Evolutionary conservation across 23 tunicate species (phyloP), one percentile per base, ranked within the genome.

Genomic region (Aplidium turbinatum): DNA sequence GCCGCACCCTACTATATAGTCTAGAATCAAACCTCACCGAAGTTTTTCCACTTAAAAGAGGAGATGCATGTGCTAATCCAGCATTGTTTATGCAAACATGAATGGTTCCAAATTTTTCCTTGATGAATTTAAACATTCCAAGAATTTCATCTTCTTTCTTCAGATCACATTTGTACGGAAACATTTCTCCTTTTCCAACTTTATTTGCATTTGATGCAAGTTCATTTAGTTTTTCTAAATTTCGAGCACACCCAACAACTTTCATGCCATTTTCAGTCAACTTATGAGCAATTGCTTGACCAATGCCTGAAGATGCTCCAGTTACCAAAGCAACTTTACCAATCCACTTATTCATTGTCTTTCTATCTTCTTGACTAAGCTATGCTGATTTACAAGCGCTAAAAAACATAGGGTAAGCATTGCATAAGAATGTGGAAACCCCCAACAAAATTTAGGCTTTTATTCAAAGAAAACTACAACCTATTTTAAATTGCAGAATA

Each of bases 61-160:
- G 35, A 0, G 86, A 52, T 35, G 31, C 19, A 60, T 81, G 78
- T 1, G 39, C 45, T 3, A 81, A 18, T 3, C 68, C 86, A 29
- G 86, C 86, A 58, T 71, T 70, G 54, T 81, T 81, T 16, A 81
- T 72, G 46, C 78, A 70, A 35, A 81, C 86, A 71, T 81, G 86
- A 0, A 81, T 33, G 1, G 71, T 57, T 32, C 72, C 72, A 81
- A 70, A 81, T 47, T 81, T 58, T n/a, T 70, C 42, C 39, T 47
- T 57, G 60, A 81, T 71, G 38, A 57, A 70, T 6, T 38, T 26
- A 60, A 81, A 81, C 86, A 81, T 58, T 31, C 31, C 38, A 18
- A 71, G n/a, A 19, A 81, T 60, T 33, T 81, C 64, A 4, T 27
- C 26, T 42, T 81, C 86, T 16, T 81, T 64, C 5, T 7, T 70